Base-by-base conservation (phyloP, 1,140 invertebrate species). In the Cyrtorhinus lividipennis region DNA sequence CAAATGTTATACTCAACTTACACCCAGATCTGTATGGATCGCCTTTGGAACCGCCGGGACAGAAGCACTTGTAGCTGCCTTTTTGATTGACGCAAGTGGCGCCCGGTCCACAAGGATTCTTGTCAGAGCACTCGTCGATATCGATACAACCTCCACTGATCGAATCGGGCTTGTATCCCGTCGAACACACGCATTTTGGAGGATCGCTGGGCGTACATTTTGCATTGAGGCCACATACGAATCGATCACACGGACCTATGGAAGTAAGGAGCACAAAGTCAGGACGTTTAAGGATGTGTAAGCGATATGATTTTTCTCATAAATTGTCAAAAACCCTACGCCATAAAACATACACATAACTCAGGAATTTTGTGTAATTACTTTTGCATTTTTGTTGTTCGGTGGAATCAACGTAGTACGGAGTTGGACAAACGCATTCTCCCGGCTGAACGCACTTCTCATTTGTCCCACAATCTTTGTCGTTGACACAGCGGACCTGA, bases 401-500 rank as follows among this genome's bases (percentile, higher is more conserved):
- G 24, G 79, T 74, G 15, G 82, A 79, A 72, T 92, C 89, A 22
- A 86, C 81, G 72, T 88, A 92, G 73, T 86, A 94, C 0, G 90
- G 91, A 20, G 89, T 88, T 24, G 87, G 88, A 72, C 90, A 93
- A 1, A 92, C 80, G 71, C 90, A 94, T 75, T 90, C 84, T 1
- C 89, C 91, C 0, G 90, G 89, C 71, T 92, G 86, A 12, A 92
- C 83, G 72, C 92, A 95, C 74, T 90, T 87, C 73, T 94, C 89
- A 71, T 94, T 94, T 0, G 82, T 71, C 56, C 81, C 81, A 71
- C 92, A 95, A 69, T 94, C 89, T 58, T 79, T 81, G 69, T 92
- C 87, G 63, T 80, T 83, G 0, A 84, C 79, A 69, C 91, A 95
- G 64, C 83, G 78, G 57, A 89, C 84, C 69, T 89, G 87, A 59